Evolutionary conservation across 2,888 invertebrate species (phyloP), one percentile per base, ranked within the genome.

Genomic region (Agrochola lychnidis): DNA sequence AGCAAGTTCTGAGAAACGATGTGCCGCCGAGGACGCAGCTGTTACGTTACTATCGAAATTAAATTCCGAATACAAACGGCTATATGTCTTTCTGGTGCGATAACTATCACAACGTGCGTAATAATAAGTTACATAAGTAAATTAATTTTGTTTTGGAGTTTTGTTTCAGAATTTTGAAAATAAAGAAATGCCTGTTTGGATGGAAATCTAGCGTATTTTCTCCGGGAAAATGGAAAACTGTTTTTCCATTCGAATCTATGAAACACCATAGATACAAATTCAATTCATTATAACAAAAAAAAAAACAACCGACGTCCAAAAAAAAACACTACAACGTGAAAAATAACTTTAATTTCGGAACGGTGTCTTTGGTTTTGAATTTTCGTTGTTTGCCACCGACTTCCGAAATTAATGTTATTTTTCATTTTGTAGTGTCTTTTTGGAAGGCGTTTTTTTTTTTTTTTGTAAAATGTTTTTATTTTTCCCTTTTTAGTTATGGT

Each of bases 1-100:
- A 81, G 70, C 81, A 75, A 83, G 12, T 89, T 88, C 89, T 76
- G 42, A 83, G 87, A 88, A 89, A 22, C 68, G 79, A 78, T 78
- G 71, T 84, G 68, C 82, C 62, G 62, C 53, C 69, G 83, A 36
- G 48, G 53, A 12, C 79, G 86, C 87, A 86, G 87, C 86, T 85
- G 86, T 71, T 76, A 77, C 81, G 12, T n/a, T 77, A 56, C 70
- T 85, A 82, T 84, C 80, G 69, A 72, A 80, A 86, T 80, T 80
- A 81, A 78, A 87, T 83, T 77, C 64, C 69, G 67, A 45, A 88
- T 56, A 66, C 48, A 36, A 22, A n/a, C 36, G 61, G 36, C 25
- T 53, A 67, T 66, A 70, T 78, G 61, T 67, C 57, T 73, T 68
- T 61, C 36, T 40, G 51, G 30, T 64, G 57, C 16, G 68, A 84